These are phyloP conservation scores for Hydriomena furcata DNA, from an alignment of 2,888 invertebrate genomes.

Conservation along the genomic window DNA sequence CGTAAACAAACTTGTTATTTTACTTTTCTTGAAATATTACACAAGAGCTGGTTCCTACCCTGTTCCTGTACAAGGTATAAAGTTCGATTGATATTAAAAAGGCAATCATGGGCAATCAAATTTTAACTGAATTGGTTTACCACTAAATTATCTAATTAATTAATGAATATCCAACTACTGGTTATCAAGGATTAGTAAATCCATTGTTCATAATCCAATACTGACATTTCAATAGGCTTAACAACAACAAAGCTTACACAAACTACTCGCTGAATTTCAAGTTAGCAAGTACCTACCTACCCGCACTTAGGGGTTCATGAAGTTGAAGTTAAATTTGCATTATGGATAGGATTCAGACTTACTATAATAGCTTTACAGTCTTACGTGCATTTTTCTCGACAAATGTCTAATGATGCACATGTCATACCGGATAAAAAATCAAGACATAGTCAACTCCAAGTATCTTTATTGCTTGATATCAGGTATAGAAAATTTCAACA, in stretches of 20 bases:
- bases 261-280: constrained; percentile 11
- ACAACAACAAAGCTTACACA: constrained; percentile 11
- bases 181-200: constrained; percentile 6
- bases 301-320: not conserved
- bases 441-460: too few relatives aligned
- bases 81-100: constrained; percentile 12
- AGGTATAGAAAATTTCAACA: too few relatives aligned
- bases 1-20: too few relatives aligned
- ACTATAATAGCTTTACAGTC: too few relatives aligned
- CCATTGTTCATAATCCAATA: constrained; percentile 22
- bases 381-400: too few relatives aligned
- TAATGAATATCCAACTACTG: constrained; percentile 7
- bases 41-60: too few relatives aligned
- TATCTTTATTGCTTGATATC: too few relatives aligned
- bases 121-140: constrained; percentile 14
- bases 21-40: too few relatives aligned
- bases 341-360: too few relatives aligned
- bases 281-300: not conserved
- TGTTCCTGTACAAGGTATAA: constrained; percentile 37
- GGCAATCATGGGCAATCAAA: constrained; percentile 4
- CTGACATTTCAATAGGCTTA: constrained; percentile 19
- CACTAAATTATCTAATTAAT: constrained; percentile 20
- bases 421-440: too few relatives aligned
- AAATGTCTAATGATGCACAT: too few relatives aligned
- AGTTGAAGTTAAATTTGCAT: not conserved